A percentile compares a stretch with the other conserved stretches of the same genome.
Conservation (phyloP, 2,113 vertebrate species). For the Nothocercus nigrocapillus region DNA sequence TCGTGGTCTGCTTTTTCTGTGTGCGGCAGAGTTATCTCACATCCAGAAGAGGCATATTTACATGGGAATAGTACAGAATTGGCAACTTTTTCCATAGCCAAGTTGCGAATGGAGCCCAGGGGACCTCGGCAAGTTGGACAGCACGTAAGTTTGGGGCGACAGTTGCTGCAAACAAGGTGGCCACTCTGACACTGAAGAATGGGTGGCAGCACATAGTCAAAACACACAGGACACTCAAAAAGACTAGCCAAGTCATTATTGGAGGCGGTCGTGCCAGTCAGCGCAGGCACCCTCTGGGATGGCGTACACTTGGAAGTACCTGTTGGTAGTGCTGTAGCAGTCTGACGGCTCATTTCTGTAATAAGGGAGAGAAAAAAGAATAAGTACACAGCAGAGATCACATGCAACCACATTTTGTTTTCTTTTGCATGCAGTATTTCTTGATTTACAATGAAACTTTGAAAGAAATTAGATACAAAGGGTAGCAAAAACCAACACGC, state of each 20-base stretch:
- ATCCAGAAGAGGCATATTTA: slow-evolving; percentile 98
- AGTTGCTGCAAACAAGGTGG: slow-evolving; percentile 98
- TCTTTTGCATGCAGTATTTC: neutral
- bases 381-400: neutral
- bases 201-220: slow-evolving; percentile 98
- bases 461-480: neutral
- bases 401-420: fast-evolving
- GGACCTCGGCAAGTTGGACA: slow-evolving; percentile 97
- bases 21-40: slow-evolving; percentile 96
- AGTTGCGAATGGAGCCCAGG: slow-evolving; percentile 96
- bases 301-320: slow-evolving; percentile 98
- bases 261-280: slow-evolving; percentile 97
- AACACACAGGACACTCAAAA: slow-evolving; percentile 98
- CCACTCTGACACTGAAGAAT: slow-evolving; percentile 99
- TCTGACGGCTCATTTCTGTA: slow-evolving; percentile 99
- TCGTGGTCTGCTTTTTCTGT: slow-evolving; percentile 99
- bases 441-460: neutral
- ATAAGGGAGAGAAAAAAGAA: neutral
- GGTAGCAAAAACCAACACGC: fast-evolving
- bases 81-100: slow-evolving; percentile 99
- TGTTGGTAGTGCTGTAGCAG: slow-evolving; percentile 95
- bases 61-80: slow-evolving; percentile 99
- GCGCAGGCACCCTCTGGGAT: slow-evolving; percentile 94
- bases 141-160: slow-evolving; percentile 98
- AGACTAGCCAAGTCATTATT: slow-evolving; percentile 99